Conservation (phyloP, 2,888 invertebrate species). For the Ashinkailepas kermadecensis region DNA sequence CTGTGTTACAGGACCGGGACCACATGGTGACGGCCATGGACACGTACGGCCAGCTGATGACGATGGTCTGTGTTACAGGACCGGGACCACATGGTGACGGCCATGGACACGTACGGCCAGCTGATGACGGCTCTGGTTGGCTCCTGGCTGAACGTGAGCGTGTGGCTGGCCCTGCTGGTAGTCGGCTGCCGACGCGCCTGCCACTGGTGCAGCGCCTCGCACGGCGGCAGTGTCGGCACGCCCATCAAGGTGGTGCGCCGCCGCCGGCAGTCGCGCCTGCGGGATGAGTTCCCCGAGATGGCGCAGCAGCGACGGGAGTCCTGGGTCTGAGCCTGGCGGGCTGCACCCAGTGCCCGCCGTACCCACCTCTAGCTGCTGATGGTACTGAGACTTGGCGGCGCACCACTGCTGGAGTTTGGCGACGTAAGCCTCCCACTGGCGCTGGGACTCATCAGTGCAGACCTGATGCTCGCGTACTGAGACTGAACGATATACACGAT, state of each 20-base stretch:
- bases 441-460: no score
- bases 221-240: background rate
- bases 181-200: background rate
- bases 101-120: constrained; percentile 11
- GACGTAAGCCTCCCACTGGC: no score
- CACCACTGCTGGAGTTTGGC: no score
- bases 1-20: no score
- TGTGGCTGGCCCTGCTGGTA: background rate
- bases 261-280: background rate
- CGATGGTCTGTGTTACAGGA: constrained; percentile 9
- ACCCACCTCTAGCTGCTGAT: no score
- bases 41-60: no score
- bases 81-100: constrained; percentile 10
- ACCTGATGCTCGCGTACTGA: no score
- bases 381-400: no score
- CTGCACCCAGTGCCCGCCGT: no score
- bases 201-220: background rate
- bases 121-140: constrained; percentile 8
- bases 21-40: no score
- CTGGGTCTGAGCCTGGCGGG: background rate
- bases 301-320: background rate
- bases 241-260: constrained; percentile 8
- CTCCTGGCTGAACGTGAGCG: background rate
- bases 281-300: constrained; percentile 1
- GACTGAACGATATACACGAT: no score